These are phyloP conservation scores for Melanostoma mellinum DNA, from an alignment of 2,888 invertebrate genomes.

Conservation along the genomic window DNA sequence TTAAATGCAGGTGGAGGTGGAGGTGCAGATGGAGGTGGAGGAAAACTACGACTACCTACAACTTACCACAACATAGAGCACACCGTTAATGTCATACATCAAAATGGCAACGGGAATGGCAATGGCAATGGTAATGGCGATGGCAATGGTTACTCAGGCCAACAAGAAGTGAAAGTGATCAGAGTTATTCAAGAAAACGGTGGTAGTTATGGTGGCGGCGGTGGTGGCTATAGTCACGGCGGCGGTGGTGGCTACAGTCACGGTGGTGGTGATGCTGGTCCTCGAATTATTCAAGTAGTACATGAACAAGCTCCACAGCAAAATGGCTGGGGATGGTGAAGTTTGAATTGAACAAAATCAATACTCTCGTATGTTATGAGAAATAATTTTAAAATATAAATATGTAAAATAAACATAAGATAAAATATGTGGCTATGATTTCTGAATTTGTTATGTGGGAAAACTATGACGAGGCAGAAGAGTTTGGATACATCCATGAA, in stretches of 20 bases:
- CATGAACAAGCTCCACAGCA: slow-evolving; percentile 22
- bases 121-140: neutral
- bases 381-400: neutral
- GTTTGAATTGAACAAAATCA: neutral
- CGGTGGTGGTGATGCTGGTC: neutral
- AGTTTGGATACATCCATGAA: too few relatives aligned
- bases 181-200: slow-evolving; percentile 21
- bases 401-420: too few relatives aligned
- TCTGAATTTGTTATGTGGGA: too few relatives aligned
- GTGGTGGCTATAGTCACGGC: slow-evolving; percentile 8
- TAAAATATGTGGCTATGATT: too few relatives aligned
- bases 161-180: slow-evolving; percentile 9
- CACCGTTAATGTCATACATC: slow-evolving; percentile 47
- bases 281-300: slow-evolving; percentile 31
- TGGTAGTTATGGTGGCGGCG: slow-evolving; percentile 12
- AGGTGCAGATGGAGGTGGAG: neutral
- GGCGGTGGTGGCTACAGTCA: slow-evolving; percentile 2
- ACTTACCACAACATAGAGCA: slow-evolving; percentile 26
- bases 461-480: too few relatives aligned
- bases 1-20: neutral
- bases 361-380: slow-evolving; percentile 32
- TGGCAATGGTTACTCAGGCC: neutral
- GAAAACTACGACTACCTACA: neutral
- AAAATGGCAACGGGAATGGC: slow-evolving; percentile 14
- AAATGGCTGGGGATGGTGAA: slow-evolving; percentile 39